These are phyloP conservation scores for Emydocephalus ijimae DNA, from an alignment of 2,113 vertebrate genomes.

Conservation along the genomic window DNA sequence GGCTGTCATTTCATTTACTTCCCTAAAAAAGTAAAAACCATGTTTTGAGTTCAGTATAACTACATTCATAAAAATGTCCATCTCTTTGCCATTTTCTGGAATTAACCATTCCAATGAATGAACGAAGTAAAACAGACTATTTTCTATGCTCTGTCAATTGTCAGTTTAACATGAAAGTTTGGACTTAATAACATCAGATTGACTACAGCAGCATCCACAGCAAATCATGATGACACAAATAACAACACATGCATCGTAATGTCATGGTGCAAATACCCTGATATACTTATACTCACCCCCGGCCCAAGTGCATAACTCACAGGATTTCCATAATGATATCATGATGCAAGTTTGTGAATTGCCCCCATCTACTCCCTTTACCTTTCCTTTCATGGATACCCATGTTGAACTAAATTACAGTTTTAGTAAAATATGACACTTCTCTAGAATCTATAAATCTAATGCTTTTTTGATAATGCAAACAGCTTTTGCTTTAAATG, in stretches of 20 bases:
- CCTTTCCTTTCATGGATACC: background rate
- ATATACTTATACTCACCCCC: background rate
- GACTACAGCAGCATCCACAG: background rate
- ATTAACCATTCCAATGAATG: background rate
- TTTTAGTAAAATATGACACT: background rate
- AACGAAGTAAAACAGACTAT: slow-evolving; percentile 5
- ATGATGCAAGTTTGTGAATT: background rate
- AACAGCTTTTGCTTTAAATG: background rate
- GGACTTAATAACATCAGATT: background rate
- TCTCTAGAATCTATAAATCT: background rate
- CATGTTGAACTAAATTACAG: background rate
- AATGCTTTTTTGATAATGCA: background rate
- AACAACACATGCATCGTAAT: background rate
- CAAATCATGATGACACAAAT: background rate
- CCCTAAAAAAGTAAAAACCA: background rate
- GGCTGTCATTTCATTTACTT: background rate
- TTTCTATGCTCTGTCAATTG: background rate
- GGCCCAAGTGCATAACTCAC: background rate
- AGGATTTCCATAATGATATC: background rate
- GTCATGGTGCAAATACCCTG: background rate
- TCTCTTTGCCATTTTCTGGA: background rate
- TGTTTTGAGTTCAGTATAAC: background rate
- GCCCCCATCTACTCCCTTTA: background rate
- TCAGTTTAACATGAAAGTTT: background rate
- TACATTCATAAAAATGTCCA: background rate